A percentile compares a stretch with the other conserved stretches of the same genome.
phyloP scores from a whole-genome alignment of 1,140 invertebrate species.

The Periplaneta americana region DNA sequence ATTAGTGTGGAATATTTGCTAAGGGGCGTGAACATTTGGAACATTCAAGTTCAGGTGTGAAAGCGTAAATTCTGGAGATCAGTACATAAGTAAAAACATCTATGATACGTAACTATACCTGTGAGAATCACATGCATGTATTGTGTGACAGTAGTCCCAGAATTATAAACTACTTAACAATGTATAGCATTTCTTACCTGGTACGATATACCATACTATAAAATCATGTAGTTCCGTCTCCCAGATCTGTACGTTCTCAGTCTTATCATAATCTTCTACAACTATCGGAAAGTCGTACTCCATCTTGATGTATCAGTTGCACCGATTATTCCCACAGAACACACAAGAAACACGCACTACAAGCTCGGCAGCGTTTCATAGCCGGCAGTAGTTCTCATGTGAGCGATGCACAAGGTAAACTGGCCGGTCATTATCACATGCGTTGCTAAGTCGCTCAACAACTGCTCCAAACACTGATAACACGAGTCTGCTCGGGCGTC shows the following conservation, averaged over 20 bases:
- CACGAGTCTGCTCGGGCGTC: too few relatives aligned
- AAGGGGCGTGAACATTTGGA: too few relatives aligned
- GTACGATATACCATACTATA: slow-evolving; percentile 38
- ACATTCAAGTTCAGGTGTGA: too few relatives aligned
- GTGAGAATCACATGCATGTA: too few relatives aligned
- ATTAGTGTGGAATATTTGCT: too few relatives aligned
- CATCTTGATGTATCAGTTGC: background rate
- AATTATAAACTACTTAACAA: too few relatives aligned
- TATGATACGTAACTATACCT: too few relatives aligned
- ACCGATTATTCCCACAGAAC: background rate
- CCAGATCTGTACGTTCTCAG: slow-evolving; percentile 34
- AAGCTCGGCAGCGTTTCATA: background rate
- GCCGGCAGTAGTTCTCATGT: too few relatives aligned
- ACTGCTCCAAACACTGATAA: too few relatives aligned
- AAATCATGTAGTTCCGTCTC: slow-evolving; percentile 36
- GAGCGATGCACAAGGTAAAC: background rate
- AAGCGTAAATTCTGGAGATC: too few relatives aligned
- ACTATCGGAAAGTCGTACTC: slow-evolving; percentile 20
- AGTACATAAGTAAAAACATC: too few relatives aligned
- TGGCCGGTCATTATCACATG: background rate
- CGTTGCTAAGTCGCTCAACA: background rate
- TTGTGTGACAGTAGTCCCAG: too few relatives aligned
- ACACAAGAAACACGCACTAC: background rate
- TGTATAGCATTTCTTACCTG: slow-evolving; percentile 22
- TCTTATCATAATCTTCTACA: slow-evolving; percentile 31